These are phyloP conservation scores for Chirona hameri DNA, from an alignment of 2,888 invertebrate species.

Conservation along the genomic window DNA sequence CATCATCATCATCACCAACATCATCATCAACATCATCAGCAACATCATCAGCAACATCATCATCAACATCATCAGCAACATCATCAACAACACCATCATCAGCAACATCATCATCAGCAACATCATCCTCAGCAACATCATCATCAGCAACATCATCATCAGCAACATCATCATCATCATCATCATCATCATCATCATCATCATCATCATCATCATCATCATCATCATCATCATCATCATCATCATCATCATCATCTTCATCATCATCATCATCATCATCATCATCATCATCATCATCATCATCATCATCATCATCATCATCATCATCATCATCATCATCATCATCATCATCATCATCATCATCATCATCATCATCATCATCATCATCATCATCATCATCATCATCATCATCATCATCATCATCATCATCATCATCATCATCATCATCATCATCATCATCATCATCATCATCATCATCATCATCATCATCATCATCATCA, in stretches of 20 bases:
- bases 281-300: slow-evolving; percentile 22
- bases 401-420: slow-evolving; percentile 22
- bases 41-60: no score
- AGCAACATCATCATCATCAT: no score
- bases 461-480: slow-evolving; percentile 22
- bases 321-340: slow-evolving; percentile 22
- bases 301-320: slow-evolving; percentile 22
- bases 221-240: slow-evolving; percentile 11
- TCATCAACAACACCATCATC: no score
- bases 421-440: slow-evolving; percentile 22
- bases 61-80: no score
- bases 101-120: no score
- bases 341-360: slow-evolving; percentile 11
- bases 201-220: slow-evolving; percentile 22
- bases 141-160: no score
- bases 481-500: slow-evolving; percentile 22
- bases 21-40: no score
- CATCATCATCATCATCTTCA: slow-evolving; percentile 7
- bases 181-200: slow-evolving; percentile 22
- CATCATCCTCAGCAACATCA: no score
- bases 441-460: slow-evolving; percentile 22
- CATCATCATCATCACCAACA: no score
- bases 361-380: slow-evolving; percentile 22
- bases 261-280: slow-evolving; percentile 22
- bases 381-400: slow-evolving; percentile 22